phyloP scores from a whole-genome alignment of 2,888 invertebrate genomes.

The Harpalus rufipes region DNA sequence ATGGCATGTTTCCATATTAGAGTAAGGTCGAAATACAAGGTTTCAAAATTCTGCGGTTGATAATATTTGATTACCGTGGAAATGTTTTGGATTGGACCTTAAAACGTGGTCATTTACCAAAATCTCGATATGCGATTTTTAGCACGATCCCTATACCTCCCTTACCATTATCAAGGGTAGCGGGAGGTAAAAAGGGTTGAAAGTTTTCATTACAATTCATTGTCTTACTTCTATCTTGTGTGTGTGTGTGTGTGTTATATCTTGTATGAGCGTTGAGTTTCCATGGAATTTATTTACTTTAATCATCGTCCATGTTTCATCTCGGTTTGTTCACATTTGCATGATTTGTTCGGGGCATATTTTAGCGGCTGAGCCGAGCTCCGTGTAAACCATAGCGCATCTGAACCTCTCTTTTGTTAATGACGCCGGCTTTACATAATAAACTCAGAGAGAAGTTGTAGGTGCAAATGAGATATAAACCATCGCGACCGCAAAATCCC shows the following conservation, averaged over 20 bases:
- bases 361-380: slow-evolving; percentile 24
- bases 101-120: too few relatives aligned
- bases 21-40: too few relatives aligned
- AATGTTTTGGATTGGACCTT: too few relatives aligned
- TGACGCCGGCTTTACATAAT: slow-evolving; percentile 51
- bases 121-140: too few relatives aligned
- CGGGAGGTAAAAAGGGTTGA: too few relatives aligned
- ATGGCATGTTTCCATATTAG: too few relatives aligned
- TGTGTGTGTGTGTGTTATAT: neutral
- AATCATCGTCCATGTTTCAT: slow-evolving; percentile 15
- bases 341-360: slow-evolving; percentile 44
- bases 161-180: too few relatives aligned
- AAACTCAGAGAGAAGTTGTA: slow-evolving; percentile 73
- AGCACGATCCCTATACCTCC: too few relatives aligned
- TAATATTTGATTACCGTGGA: too few relatives aligned
- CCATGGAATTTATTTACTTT: neutral
- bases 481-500: slow-evolving; percentile 59
- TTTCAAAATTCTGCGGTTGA: too few relatives aligned
- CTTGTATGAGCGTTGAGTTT: neutral
- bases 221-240: neutral
- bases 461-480: slow-evolving; percentile 76
- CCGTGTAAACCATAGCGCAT: slow-evolving; percentile 45
- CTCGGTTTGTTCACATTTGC: slow-evolving; percentile 41
- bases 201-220: neutral
- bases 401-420: slow-evolving; percentile 54